Evolutionary conservation across 2,113 vertebrate species (phyloP), one percentile per base, ranked within the genome.

Genomic region (Lampris megalopsis): DNA sequence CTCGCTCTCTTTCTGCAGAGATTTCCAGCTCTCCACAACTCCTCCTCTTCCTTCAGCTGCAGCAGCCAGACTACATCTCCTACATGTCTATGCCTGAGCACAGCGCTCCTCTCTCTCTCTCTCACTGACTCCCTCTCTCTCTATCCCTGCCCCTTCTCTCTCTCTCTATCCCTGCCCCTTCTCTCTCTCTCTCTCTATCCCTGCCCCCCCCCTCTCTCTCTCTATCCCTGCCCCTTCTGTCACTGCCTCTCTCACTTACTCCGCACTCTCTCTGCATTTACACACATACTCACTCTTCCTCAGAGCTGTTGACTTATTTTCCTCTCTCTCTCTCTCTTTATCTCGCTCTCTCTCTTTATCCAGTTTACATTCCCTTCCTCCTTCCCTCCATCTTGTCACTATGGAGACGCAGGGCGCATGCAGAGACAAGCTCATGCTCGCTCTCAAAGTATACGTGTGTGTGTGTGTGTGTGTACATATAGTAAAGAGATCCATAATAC

Each of bases 371-470:
- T 75, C 67, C 74, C 73, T 75, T 70, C 36, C 66, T 58, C 69
- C 75, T 68, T 74, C 77, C 75, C 89, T 83, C 85, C 80, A 85
- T 85, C 81, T 83, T 76, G 80, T 94, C 93, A 92, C 93, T 93
- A 95, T 95, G 93, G 94, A 88, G 92, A 94, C 89, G 62, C 85
- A 47, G 86, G 88, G 84, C 88, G 82, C 80, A 65, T 89, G 85
- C 84, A 76, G 92, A 89, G 87, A 86, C 84, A 77, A 86, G 91
- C 86, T 89, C 58, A 50, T 70, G 81, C 75, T 74, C 49, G 73
- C 84, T 88, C 43, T 57, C 71, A 63, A 64, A 73, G 54, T 64
- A 75, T 80, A 84, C 72, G 64, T 63, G 65, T 70, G 42, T 62
- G 47, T 67, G 59, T 75, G 75, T 73, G 77, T 68, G 68, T 45